Evolutionary conservation across 1,140 invertebrate species (phyloP).

Genomic region (Achatina immaculata): DNA sequence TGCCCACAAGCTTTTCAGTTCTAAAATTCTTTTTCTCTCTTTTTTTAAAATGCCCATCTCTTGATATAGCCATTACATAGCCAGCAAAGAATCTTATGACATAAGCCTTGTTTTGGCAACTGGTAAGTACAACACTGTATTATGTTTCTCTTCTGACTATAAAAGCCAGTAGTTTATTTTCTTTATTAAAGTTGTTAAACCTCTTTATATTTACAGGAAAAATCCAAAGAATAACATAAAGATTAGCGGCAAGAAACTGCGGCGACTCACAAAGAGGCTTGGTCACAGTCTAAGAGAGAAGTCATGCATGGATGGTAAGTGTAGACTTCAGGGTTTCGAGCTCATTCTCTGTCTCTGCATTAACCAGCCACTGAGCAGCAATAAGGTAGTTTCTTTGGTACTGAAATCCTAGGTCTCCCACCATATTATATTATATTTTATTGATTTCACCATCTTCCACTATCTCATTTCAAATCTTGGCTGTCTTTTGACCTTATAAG

Average conservation of each 20-base stretch:
- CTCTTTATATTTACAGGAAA: constrained; percentile 16
- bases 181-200: too few relatives aligned
- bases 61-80: too few relatives aligned
- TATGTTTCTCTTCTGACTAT: too few relatives aligned
- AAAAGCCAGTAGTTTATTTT: too few relatives aligned
- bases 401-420: neutral
- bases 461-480: neutral
- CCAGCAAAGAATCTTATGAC: too few relatives aligned
- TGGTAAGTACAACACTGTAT: too few relatives aligned
- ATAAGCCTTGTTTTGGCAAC: neutral
- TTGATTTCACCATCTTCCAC: neutral
- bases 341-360: neutral
- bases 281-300: constrained; percentile 14
- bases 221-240: constrained; percentile 31
- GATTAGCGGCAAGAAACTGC: constrained; percentile 11
- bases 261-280: constrained; percentile 25
- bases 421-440: neutral
- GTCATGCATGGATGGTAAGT: constrained; percentile 30
- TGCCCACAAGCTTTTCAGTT: too few relatives aligned
- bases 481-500: neutral
- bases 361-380: neutral
- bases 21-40: too few relatives aligned
- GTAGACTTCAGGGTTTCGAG: neutral
- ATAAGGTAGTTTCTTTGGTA: neutral
- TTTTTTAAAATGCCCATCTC: too few relatives aligned